Evolutionary conservation across 30 jellyfish, hydroid and myxozoan species (phyloP).

Genomic region (Turritopsis rubra): DNA sequence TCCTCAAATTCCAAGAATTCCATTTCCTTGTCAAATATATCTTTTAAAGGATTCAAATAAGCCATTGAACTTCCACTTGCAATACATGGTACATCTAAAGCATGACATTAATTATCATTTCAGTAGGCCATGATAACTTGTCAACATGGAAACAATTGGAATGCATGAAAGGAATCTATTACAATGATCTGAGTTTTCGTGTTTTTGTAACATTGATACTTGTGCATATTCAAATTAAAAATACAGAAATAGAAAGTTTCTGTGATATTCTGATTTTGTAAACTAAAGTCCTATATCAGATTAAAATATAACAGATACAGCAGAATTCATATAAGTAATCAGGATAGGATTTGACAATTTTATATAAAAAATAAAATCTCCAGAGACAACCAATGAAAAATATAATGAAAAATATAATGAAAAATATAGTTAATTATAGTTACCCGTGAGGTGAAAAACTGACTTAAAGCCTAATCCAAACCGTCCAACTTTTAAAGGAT

Average conservation of each 20-base stretch:
- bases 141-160: not conserved
- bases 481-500: slow-evolving; percentile 68
- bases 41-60: slow-evolving; percentile 45
- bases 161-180: not conserved
- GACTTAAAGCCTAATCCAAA: slow-evolving; percentile 89
- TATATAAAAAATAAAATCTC: no score
- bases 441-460: slow-evolving; percentile 63
- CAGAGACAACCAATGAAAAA: not conserved
- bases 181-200: no score
- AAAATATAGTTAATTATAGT: not conserved
- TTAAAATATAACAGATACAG: no score
- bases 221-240: no score
- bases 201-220: no score
- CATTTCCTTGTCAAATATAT: slow-evolving; percentile 21
- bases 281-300: no score
- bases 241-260: no score
- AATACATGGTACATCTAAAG: slow-evolving; percentile 50
- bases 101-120: not conserved
- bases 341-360: no score
- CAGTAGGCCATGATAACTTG: not conserved
- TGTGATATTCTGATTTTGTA: no score
- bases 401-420: no score
- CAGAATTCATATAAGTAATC: no score
- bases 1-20: slow-evolving; percentile 12
- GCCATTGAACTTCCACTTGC: slow-evolving; percentile 37